Evolutionary conservation across 2,797 vertebrate genomes (phyloP), one percentile per base, ranked within the genome.

Genomic region (Bryconaethiops microstoma): DNA sequence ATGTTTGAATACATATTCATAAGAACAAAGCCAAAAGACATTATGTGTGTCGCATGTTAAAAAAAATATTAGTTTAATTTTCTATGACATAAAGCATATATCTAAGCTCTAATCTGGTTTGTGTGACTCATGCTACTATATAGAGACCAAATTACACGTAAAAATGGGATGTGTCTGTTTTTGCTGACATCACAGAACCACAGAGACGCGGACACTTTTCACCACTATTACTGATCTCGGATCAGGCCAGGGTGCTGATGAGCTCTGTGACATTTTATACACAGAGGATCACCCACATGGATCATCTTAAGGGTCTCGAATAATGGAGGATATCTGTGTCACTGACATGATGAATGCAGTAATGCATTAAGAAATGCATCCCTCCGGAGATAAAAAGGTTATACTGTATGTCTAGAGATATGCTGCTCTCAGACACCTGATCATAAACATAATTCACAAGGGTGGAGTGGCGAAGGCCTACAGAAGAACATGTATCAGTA

Each of bases 391-490:
- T 87, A 85, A 85, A 85, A 87, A 87, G 86, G 86, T 87, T 87
- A 85, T 83, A 82, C 82, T 76, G 77, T 83, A 82, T 82, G 82
- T 85, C 79, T 82, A 75, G 82, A 80, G 77, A 80, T 78, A 64
- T 85, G 78, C 77, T 86, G 80, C 77, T 83, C 81, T 83, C 74
- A 82, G 74, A 80, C 71, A 78, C 73, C 81, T 83, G 83, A 82
- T 85, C 86, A 87, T 87, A 87, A 87, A 83, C 83, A 83, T 87
- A 85, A 83, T 87, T 85, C 83, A 87, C 80, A 62, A 73, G 77
- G 79, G 77, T 77, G 74, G 71, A 70, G 81, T 63, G 67, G 80
- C 83, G 55, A 82, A 77, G 82, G 79, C 82, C 67, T 75, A 54
- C 73, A 45, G 73, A 74, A 50, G 71, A 54, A 50, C 42, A 74